A percentile compares a stretch with the other conserved stretches of the same genome.
Conservation (phyloP, 2,888 invertebrate species). For the Xestia c-nigrum region DNA sequence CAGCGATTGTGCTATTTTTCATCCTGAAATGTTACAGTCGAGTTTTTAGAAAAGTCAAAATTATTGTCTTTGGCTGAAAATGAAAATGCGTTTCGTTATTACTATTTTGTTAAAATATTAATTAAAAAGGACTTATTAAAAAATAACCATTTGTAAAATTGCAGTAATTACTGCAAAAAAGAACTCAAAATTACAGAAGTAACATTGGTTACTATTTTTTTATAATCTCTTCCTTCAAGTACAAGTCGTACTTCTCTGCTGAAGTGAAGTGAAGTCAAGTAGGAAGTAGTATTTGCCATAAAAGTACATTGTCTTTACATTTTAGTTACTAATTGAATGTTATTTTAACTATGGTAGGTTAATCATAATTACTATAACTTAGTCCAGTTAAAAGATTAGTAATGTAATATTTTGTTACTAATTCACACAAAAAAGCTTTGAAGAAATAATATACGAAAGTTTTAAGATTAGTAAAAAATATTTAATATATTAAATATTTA, state of each 20-base stretch:
- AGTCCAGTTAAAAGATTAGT: not conserved
- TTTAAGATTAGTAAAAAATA: not conserved
- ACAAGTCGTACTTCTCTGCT: not conserved
- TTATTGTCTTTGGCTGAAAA: slow-evolving; percentile 67
- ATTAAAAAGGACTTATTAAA: not conserved
- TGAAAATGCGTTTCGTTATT: slow-evolving; percentile 72
- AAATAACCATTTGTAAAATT: too few species aligned
- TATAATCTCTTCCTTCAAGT: not conserved
- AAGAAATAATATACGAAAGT: not conserved
- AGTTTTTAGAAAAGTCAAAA: slow-evolving; percentile 57
- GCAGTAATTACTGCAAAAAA: not conserved
- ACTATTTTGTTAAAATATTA: slow-evolving; percentile 13
- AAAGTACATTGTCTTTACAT: not conserved
- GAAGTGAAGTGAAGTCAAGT: not conserved
- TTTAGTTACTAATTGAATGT: not conserved
- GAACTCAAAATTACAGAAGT: not conserved
- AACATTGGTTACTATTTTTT: not conserved
- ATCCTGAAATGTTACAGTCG: slow-evolving; percentile 58
- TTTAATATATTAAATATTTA: not conserved
- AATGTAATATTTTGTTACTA: too few species aligned
- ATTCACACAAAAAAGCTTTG: not conserved
- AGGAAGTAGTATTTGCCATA: not conserved
- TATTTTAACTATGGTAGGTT: not conserved
- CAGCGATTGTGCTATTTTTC: slow-evolving; percentile 27
- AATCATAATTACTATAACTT: too few species aligned